A percentile compares a stretch with the other conserved stretches of the same genome.
phyloP scores from a whole-genome alignment of 1,140 invertebrate genomes.

The Drosophila prosaltans region DNA sequence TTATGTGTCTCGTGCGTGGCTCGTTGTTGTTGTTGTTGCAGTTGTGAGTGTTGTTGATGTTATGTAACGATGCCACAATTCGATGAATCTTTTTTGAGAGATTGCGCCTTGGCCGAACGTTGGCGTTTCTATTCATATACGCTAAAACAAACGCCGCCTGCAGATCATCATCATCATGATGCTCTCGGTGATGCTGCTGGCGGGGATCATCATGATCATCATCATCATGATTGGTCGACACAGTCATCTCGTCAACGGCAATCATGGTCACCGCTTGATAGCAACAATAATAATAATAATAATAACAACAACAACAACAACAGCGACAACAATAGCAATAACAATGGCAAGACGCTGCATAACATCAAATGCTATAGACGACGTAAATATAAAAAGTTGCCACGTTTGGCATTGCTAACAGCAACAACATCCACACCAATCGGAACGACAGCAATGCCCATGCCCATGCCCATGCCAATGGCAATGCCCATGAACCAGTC shows the following conservation, averaged over 20 bases:
- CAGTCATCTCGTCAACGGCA: conserved; percentile 22
- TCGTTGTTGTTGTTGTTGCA: neutral
- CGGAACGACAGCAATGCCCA: conserved; percentile 39
- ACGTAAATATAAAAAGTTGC: conserved; percentile 72
- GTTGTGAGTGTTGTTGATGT: conserved; percentile 33
- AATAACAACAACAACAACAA: conserved; percentile 8
- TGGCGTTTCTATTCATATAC: conserved; percentile 75
- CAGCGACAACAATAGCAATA: conserved; percentile 30
- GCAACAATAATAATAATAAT: conserved; percentile 44
- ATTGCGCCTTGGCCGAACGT: conserved; percentile 71
- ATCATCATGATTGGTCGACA: conserved; percentile 15
- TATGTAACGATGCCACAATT: conserved; percentile 79
- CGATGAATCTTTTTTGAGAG: conserved; percentile 78
- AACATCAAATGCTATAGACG: conserved; percentile 77
- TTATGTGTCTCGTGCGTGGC: conserved; percentile 27
- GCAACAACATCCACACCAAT: neutral
- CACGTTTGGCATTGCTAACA: conserved; percentile 68
- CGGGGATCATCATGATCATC: conserved; percentile 21
- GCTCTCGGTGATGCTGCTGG: neutral
- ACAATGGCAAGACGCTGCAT: conserved; percentile 63
- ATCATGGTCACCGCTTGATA: conserved; percentile 50
- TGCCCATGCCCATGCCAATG: conserved; percentile 28
- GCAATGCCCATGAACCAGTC: conserved; percentile 26
- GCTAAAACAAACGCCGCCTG: conserved; percentile 48
- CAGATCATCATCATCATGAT: conserved; percentile 3